Conservation (phyloP, 2,888 invertebrate species). For the Scaptomyza reducta region DNA sequence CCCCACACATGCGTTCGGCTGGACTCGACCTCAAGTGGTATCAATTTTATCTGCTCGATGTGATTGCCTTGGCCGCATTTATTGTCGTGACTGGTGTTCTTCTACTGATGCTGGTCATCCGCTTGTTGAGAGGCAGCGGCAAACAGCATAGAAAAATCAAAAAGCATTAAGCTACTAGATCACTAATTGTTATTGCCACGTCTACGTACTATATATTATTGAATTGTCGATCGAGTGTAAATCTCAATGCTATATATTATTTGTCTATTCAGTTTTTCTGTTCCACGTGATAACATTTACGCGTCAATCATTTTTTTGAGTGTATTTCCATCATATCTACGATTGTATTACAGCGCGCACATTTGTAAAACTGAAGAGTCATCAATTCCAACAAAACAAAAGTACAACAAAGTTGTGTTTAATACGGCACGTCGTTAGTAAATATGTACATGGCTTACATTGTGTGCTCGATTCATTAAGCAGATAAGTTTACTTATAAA, state of each 20-base stretch:
- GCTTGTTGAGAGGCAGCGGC: constrained; percentile 29
- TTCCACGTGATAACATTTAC: neutral
- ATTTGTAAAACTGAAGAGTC: neutral
- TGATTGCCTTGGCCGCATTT: constrained; percentile 65
- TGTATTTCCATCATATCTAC: neutral
- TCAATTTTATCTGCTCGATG: constrained; percentile 83
- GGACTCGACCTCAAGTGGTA: constrained; percentile 83
- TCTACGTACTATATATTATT: neutral
- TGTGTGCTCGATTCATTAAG: neutral
- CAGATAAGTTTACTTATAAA: too few relatives aligned
- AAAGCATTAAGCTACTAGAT: constrained; percentile 24
- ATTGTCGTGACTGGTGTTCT: constrained; percentile 4
- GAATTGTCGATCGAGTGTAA: too few relatives aligned
- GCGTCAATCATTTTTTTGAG: neutral
- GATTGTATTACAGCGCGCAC: neutral
- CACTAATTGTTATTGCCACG: neutral
- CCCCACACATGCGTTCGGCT: constrained; percentile 82
- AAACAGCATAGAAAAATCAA: constrained; percentile 45
- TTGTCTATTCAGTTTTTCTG: neutral
- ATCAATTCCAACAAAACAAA: neutral
- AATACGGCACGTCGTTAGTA: neutral
- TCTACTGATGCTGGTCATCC: constrained; percentile 12
- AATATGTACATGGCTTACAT: neutral
- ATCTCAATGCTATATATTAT: neutral
- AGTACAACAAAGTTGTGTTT: neutral